Evolutionary conservation across 2,888 invertebrate species (phyloP), one percentile per base, ranked within the genome.

Genomic region (Archaeoteleia sp.): DNA sequence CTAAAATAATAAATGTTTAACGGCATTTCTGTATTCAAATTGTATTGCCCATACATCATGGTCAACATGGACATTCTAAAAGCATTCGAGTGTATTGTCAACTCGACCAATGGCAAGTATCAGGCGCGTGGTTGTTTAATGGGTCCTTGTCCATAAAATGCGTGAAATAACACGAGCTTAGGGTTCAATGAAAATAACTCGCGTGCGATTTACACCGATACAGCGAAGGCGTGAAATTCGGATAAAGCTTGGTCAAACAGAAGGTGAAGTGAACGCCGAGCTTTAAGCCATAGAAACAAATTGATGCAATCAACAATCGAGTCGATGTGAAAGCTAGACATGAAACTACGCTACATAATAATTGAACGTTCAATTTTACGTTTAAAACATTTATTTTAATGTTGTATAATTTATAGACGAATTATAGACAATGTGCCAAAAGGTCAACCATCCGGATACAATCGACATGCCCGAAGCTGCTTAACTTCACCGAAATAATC

Each of bases 281-380:
- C 61, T 72, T 67, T 61, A 70, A 71, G 66, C 71, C 70, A 67
- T 70, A 67, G 71, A 67, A 73, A 73, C 71, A 73, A 75, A 76
- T 74, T 76, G 72, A 72, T 69, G 73, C 51, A 73, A 72, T 75
- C 72, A 73, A 72, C 67, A 63, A 55, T 67, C 48, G 60, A 46
- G 49, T 53, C 39, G 54, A 58, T 54, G 70, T 57, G 40, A 55
- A 49, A 63, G 63, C 55, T 40, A 51, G 51, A 51, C 55, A 37
- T n/a, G n/a, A n/a, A n/a, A n/a, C n/a, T n/a, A n/a, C n/a, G n/a
- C n/a, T n/a, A n/a, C n/a, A n/a, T n/a, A n/a, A n/a, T n/a, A n/a
- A n/a, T n/a, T n/a, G n/a, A n/a, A n/a, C n/a, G n/a, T n/a, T n/a
- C n/a, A n/a, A n/a, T n/a, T n/a, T n/a, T n/a, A n/a, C n/a, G n/a